Base-by-base conservation (phyloP, 2,113 vertebrate genomes). In the Tychaedon coryphoeus region DNA sequence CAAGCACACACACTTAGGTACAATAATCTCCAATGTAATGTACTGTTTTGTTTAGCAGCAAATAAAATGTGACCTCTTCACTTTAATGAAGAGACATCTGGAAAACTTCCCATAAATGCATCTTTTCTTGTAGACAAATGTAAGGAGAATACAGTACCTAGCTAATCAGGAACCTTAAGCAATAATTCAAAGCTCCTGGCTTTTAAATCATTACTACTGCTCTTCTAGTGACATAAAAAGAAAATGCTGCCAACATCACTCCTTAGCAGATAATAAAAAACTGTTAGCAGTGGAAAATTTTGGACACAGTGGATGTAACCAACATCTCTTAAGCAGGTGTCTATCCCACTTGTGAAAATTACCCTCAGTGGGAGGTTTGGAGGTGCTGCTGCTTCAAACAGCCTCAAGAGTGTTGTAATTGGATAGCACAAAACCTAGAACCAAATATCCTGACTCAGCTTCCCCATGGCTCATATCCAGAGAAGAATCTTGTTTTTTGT, bases 121-220 rank as follows among this genome's bases (percentile, higher is more conserved):
- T 78, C 53, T 92, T 96, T 83, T 83, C 67, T 80, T 86, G 15
- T 62, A 87, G 82, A 85, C 33, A 94, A 97, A 94, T 72, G 60
- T 65, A 65, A 86, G 76, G 70, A 95, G 79, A 96, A 91, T 69
- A 90, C 31, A 96, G 69, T 74, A 81, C 43, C 67, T 86, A 92
- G 66, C 90, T 93, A 95, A 93, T 92, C 75, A 91, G 93, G 93
- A 93, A 93, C 60, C 84, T 97, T 95, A 93, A 97, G 93, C 47
- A 94, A 93, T 87, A 93, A 92, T 75, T 96, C 91, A 94, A 91
- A 96, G 95, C 75, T 80, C 45, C 76, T 57, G 86, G 64, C 42
- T 91, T 94, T 95, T 97, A 96, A 95, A 97, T 97, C 82, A 96
- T 96, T 97, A 88, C 86, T 94, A 95, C 86, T 64, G 81, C 69